Base-by-base conservation (phyloP, 2,888 invertebrate species). In the Cataglyphis cursor region DNA sequence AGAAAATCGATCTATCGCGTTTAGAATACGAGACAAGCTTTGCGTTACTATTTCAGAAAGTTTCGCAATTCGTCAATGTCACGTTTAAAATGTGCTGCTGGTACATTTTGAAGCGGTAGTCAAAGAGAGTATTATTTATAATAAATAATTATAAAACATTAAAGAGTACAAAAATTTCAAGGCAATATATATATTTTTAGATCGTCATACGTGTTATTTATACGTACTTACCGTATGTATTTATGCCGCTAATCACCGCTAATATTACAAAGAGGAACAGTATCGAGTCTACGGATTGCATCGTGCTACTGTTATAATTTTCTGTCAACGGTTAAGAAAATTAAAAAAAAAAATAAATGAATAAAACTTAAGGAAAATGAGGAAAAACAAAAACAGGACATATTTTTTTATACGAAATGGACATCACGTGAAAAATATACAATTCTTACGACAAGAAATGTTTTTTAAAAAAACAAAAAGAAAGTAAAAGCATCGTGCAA, bases 1-100 rank as follows among this genome's bases (percentile, higher is more conserved):
- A 51, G 48, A 51, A n/a, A 51, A 51, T n/a, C 48, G n/a, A 51
- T 51, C 48, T n/a, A 51, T 51, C n/a, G 48, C n/a, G 48, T 51
- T 51, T 51, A 51, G n/a, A 51, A 51, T 51, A n/a, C n/a, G 48
- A 51, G 48, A 51, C 48, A 51, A 51, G 48, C 48, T 51, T 51
- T 51, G 48, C 44, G 15, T 51, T 51, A 51, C 48, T 51, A 51
- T 51, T 51, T 51, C 48, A 51, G n/a, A 51, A 51, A 51, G 48
- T 51, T 48, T 51, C 48, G n/a, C 48, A 51, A 51, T 51, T 51
- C 48, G 48, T 51, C 48, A 51, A n/a, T 8, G 48, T 51, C 48
- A n/a, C 48, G 48, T 51, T 51, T 51, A 51, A 51, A 51, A 51
- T 5, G 18, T 44, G 44, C 44, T 44, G 44, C n/a, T 8, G 6